Evolutionary conservation across 2,888 invertebrate species (phyloP).

Genomic region (Scaptomyza caliginosa): DNA sequence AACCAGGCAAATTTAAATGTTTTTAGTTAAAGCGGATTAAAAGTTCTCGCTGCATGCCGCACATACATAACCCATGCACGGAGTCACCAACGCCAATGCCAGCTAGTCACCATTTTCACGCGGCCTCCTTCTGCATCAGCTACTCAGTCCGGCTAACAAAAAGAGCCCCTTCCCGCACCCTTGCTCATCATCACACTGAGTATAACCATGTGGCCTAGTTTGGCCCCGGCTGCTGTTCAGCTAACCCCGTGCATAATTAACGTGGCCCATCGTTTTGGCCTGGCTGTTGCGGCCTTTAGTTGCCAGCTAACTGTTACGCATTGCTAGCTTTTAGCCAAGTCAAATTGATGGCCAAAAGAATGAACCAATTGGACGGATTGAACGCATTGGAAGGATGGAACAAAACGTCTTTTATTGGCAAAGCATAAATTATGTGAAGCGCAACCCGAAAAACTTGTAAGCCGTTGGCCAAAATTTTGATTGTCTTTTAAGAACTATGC

Average conservation of each 20-base stretch:
- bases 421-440: slow-evolving; percentile 68
- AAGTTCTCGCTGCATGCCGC: slow-evolving; percentile 80
- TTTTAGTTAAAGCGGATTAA: slow-evolving; percentile 80
- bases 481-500: slow-evolving; percentile 61
- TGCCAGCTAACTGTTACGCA: slow-evolving; percentile 52
- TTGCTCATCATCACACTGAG: not conserved
- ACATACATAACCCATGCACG: slow-evolving; percentile 75
- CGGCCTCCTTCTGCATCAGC: slow-evolving; percentile 12
- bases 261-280: slow-evolving; percentile 58
- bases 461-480: slow-evolving; percentile 73
- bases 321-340: slow-evolving; percentile 53
- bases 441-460: slow-evolving; percentile 69
- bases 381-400: slow-evolving; percentile 9
- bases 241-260: slow-evolving; percentile 69
- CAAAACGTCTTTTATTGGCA: slow-evolving; percentile 68
- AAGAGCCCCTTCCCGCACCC: not conserved
- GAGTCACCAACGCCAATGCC: slow-evolving; percentile 12
- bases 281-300: slow-evolving; percentile 26
- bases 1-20: slow-evolving; percentile 74
- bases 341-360: slow-evolving; percentile 68
- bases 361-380: not conserved
- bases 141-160: slow-evolving; percentile 28
- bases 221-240: slow-evolving; percentile 63
- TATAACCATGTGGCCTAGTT: slow-evolving; percentile 74
- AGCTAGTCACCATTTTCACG: not conserved